Evolutionary conservation across 2,888 invertebrate genomes (phyloP), one percentile per base, ranked within the genome.

Genomic region (Apocheima hispidaria): DNA sequence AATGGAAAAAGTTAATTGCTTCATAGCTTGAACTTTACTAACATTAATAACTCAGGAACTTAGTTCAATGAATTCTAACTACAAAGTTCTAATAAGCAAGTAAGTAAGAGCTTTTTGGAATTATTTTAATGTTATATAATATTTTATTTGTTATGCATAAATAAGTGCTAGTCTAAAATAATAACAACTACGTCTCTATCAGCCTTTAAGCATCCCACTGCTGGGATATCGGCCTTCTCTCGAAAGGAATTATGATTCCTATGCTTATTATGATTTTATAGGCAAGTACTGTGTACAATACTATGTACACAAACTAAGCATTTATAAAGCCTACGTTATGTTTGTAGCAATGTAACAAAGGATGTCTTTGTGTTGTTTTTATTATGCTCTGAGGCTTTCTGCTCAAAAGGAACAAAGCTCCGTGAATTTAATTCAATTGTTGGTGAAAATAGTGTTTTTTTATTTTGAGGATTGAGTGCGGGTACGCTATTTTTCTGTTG

Each of bases 281-380:
- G n/a, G n/a, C n/a, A n/a, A n/a, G n/a, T n/a, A n/a, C n/a, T 33
- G 3, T n/a, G n/a, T 33, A 36, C 16, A 2, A 2, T 21, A 40
- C 14, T 44, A 14, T 23, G 2, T 7, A 16, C n/a, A n/a, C 9
- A 3, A 14, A 21, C 9, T 20, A 36, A 21, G 20, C 41, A 41
- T 50, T 38, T 49, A 33, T 33, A 53, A 51, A 23, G 49, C 49
- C 60, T 60, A 35, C 7, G 18, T 12, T 49, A 36, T 36, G n/a
- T 40, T 59, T 35, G 9, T 35, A 53, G 48, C 60, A 54, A 49
- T n/a, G 6, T 21, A 6, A 58, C 36, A 44, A 51, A 36, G 41
- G 4, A 16, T 6, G 23, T 5, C 12, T 14, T 50, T 50, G 33
- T 50, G 33, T 18, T 4, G 35, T 50, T 57, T 35, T 57, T 57